phyloP scores from a whole-genome alignment of 2,113 vertebrate genomes.

The Suricata suricatta region DNA sequence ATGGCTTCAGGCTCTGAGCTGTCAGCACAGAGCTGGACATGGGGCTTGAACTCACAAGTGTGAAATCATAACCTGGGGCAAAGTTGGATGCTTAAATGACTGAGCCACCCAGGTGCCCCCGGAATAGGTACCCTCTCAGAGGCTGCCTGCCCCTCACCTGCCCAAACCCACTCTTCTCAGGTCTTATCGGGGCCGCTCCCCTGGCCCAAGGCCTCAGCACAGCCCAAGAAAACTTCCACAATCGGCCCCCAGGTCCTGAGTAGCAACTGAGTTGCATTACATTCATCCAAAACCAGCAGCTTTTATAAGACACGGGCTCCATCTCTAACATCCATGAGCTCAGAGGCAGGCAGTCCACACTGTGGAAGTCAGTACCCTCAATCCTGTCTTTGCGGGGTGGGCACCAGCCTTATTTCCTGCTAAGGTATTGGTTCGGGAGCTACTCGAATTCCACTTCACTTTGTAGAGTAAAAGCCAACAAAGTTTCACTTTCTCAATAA shows the following conservation, averaged over 20 bases:
- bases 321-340: background rate
- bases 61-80: no score
- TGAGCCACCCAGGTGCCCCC: no score
- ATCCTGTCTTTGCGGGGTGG: background rate
- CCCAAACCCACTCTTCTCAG: background rate
- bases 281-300: background rate
- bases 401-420: background rate
- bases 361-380: background rate
- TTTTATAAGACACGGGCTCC: background rate
- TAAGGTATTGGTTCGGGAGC: background rate
- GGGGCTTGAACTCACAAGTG: no score
- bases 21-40: no score
- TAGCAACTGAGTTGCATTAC: background rate
- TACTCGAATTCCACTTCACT: background rate
- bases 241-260: background rate
- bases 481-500: background rate
- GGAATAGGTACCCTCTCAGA: background rate
- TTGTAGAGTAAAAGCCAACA: background rate
- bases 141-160: background rate
- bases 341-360: background rate
- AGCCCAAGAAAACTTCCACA: background rate
- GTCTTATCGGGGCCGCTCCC: background rate
- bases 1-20: no score
- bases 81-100: no score
- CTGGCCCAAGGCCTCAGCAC: background rate